Base-by-base conservation (phyloP, 2,888 invertebrate genomes). In the Melinaea menophilus region DNA sequence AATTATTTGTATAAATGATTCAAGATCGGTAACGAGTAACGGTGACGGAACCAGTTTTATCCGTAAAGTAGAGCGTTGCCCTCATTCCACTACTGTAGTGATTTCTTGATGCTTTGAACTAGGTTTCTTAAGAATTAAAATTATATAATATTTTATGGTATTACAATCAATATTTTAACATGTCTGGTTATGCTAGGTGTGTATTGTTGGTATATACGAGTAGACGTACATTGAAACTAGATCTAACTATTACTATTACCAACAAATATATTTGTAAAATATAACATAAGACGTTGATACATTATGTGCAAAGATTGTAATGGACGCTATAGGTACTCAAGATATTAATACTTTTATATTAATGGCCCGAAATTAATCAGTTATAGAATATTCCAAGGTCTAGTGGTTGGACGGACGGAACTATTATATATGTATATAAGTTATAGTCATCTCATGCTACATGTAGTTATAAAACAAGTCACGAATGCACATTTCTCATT, bases 41-140 rank as follows among this genome's bases (percentile, higher is more conserved):
- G 67, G 66, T 67, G 66, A 69, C 67, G 64, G 63, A 85, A 88
- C 88, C 85, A 79, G 88, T 87, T 87, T 71, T 63, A 70, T 73
- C 74, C 82, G 77, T 82, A 81, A 88, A 86, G 85, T 88, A 78
- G 88, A 84, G 79, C 87, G 77, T 79, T 85, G 88, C 81, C 85
- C 89, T 75, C 87, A 82, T 86, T 84, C 82, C 79, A 78, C 78
- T 70, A 75, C 69, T 76, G 79, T 77, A 69, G 68, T 69, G 81
- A 82, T 83, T 84, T 83, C 85, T 85, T 82, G 81, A 75, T 75
- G 73, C 75, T 75, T 72, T 66, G 69, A 72, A 71, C 67, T 58
- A 64, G 61, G 63, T 67, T 75, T 74, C 69, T 72, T 67, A 63
- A 63, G 51, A 22, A 31, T 51, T 51, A 51, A 51, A 51, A 9